Base-by-base conservation (phyloP, 2,797 vertebrate species). In the Simalia tracyae region DNA sequence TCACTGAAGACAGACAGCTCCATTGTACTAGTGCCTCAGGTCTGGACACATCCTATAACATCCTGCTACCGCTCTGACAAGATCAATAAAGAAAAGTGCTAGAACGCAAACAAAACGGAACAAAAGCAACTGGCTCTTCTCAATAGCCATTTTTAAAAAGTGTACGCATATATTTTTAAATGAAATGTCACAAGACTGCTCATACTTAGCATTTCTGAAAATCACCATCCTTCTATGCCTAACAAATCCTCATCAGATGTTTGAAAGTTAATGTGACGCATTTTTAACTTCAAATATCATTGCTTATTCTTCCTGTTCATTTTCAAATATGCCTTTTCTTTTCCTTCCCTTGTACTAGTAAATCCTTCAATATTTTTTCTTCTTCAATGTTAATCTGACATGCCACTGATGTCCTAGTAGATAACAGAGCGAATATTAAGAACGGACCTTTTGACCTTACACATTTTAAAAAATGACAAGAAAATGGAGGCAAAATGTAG, bases 1-100 rank as follows among this genome's bases (percentile, higher is more conserved):
- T 94, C 76, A 94, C 76, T 91, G 93, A 95, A 93, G 93, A 96
- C 85, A 94, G 95, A 95, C 95, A 92, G 90, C 92, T 94, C 93
- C 93, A 86, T 93, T 96, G 92, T 89, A 8, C 64, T 89, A n/a
- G 50, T 91, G 89, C 92, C 93, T 93, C 93, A 95, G 95, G 94
- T 93, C 89, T 66, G 63, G 92, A 81, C 95, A 95, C 95, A 95
- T 95, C 95, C 96, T 90, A 50, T 57, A 91, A 95, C 92, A 93
- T 94, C 90, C 92, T 92, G 92, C 90, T 72, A 93, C 94, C 95
- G 94, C 87, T 36, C 86, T 0, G 0, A 72, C 91, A 92, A 72
- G 89, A 93, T 90, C 95, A 95, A 94, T 89, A 94, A 93, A 94
- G 91, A 94, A 89, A 90, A 96, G 91, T 0, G 93, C 95, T 93